These are phyloP conservation scores for Pseudochirops corinnae DNA, from an alignment of 2,797 vertebrate species.

Conservation along the genomic window DNA sequence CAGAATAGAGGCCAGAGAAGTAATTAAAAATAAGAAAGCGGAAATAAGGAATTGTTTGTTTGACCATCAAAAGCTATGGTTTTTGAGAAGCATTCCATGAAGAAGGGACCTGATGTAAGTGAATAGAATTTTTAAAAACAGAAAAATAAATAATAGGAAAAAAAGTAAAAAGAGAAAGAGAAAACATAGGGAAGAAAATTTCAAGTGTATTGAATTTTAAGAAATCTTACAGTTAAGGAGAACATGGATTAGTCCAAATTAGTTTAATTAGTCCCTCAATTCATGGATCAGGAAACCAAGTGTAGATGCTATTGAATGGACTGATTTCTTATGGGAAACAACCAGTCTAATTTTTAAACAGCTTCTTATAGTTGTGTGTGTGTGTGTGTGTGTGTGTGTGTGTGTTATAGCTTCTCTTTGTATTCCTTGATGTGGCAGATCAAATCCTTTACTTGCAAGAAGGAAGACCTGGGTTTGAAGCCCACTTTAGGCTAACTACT, in stretches of 20 bases:
- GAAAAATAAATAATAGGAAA: neutral
- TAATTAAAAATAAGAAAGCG: conserved; percentile 17
- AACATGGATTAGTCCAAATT: neutral
- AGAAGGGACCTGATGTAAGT: neutral
- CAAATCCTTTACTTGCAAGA: neutral
- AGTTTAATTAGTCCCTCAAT: neutral
- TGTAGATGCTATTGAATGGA: conserved; percentile 27
- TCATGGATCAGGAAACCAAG: conserved; percentile 12
- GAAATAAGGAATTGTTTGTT: neutral
- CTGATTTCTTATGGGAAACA: neutral
- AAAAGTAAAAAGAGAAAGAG: neutral
- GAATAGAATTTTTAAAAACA: neutral
- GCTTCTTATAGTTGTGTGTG: neutral
- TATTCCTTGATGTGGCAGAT: neutral
- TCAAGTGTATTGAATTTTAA: conserved; percentile 21
- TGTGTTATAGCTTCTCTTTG: neutral
- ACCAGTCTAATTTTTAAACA: neutral
- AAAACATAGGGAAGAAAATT: neutral
- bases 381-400: too few relatives aligned
- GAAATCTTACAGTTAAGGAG: conserved; percentile 14
- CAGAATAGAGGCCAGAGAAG: conserved; percentile 51
- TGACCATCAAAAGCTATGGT: neutral
- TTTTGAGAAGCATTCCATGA: neutral
- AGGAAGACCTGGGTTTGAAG: neutral
- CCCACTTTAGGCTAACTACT: neutral